Conservation (phyloP, 2,797 vertebrate genomes). For the Pyrocephalus nanus region DNA sequence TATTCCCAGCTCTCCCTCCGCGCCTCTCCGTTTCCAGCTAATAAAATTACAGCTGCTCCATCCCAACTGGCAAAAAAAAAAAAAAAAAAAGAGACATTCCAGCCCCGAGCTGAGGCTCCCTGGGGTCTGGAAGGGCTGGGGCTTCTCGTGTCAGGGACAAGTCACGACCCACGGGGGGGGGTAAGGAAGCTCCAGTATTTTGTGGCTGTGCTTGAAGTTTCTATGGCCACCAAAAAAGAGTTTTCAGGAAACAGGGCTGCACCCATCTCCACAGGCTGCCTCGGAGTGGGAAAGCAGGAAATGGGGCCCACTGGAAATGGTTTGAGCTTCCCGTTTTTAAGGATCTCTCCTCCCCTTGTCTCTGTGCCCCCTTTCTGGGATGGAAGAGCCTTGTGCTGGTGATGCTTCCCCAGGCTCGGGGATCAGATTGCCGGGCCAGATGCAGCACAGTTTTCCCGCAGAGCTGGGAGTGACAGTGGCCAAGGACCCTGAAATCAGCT, state of each 20-base stretch:
- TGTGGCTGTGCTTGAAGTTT: slow-evolving; percentile 42
- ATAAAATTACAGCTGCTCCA: not conserved
- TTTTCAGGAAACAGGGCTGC: not conserved
- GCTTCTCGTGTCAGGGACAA: not conserved
- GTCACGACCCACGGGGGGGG: not conserved
- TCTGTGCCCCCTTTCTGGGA: not conserved
- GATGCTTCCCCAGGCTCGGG: not conserved
- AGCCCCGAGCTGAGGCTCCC: not conserved
- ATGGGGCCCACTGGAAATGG: not conserved
- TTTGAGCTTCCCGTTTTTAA: not conserved
- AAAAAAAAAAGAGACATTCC: not conserved
- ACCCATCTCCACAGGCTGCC: not conserved
- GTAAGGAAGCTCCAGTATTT: slow-evolving; percentile 39
- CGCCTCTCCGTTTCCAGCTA: not conserved
- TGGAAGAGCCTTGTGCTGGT: rapidly evolving
- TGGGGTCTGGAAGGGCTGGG: not conserved
- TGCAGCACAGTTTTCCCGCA: slow-evolving; percentile 11
- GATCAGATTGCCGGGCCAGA: slow-evolving; percentile 21
- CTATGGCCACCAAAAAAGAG: slow-evolving; percentile 32
- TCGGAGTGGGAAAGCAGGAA: not conserved
- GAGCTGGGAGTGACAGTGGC: not conserved
- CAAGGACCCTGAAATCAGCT: not conserved
- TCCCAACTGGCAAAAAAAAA: not conserved
- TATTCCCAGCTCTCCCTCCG: not conserved
- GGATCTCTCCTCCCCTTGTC: not conserved